Percentiles rank a stretch among this genome's conserved stretches.
phyloP scores from a whole-genome alignment of 2,888 invertebrate species.

The Lepidonotus clava region DNA sequence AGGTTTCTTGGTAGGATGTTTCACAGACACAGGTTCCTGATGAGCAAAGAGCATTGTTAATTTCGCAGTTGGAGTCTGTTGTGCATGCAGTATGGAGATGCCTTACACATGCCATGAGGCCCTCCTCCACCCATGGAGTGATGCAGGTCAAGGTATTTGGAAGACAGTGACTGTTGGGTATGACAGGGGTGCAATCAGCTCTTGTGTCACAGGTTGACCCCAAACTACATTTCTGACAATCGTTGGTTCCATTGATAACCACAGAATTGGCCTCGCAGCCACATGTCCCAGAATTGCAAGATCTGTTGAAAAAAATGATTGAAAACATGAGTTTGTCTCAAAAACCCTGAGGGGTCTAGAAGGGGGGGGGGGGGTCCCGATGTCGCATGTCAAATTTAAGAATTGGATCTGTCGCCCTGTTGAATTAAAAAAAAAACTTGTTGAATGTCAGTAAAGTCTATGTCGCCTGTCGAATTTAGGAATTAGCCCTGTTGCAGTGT shows the following conservation, averaged over 20 bases:
- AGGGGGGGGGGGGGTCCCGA: too few species aligned
- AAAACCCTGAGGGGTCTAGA: too few species aligned
- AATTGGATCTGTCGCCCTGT: too few species aligned
- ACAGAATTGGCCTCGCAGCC: background rate
- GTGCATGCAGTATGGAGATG: background rate
- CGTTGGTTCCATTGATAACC: background rate
- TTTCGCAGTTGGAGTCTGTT: background rate
- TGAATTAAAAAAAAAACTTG: background rate
- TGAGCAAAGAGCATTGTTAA: background rate
- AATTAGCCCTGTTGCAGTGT: too few species aligned
- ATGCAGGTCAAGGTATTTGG: background rate
- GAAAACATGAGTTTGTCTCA: too few species aligned
- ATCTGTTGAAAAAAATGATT: too few species aligned
- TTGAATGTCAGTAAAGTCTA: background rate
- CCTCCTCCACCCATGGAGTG: background rate
- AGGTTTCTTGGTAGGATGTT: background rate
- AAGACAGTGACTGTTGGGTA: background rate
- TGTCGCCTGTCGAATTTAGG: too few species aligned
- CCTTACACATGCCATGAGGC: background rate
- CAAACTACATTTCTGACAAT: background rate
- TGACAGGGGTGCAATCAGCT: background rate
- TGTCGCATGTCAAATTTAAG: too few species aligned
- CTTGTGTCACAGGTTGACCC: background rate
- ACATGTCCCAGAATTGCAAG: background rate
- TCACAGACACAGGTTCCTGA: background rate